These are phyloP conservation scores for Aspiorhynchus laticeps DNA, from an alignment of 2,113 vertebrate species.

Conservation along the genomic window DNA sequence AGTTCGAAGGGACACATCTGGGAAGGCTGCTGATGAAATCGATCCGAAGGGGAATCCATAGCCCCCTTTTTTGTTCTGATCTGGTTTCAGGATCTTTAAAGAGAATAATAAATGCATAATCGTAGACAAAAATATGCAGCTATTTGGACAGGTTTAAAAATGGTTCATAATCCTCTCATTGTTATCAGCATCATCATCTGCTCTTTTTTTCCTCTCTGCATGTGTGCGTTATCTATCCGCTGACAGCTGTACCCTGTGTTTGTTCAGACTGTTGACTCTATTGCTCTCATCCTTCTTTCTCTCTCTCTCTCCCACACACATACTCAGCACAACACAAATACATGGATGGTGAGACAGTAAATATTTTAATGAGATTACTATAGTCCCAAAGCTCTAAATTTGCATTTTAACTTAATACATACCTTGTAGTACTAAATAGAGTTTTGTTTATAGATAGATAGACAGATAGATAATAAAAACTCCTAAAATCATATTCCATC, in stretches of 20 bases:
- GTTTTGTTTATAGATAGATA: conserved; percentile 22
- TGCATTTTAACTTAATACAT: conserved; percentile 13
- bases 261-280: conserved; percentile 80
- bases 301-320: conserved; percentile 57
- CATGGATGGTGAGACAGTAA: conserved; percentile 51
- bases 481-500: conserved; percentile 30
- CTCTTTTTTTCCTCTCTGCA: conserved; percentile 67
- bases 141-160: conserved; percentile 38
- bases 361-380: conserved; percentile 61
- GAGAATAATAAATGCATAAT: conserved; percentile 16
- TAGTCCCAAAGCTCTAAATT: conserved; percentile 41
- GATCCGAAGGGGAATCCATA: conserved; percentile 76
- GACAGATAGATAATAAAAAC: conserved; percentile 39
- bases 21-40: conserved; percentile 69
- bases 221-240: conserved; percentile 74
- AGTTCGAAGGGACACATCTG: conserved; percentile 66
- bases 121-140: neutral
- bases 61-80: conserved; percentile 50
- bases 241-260: conserved; percentile 81
- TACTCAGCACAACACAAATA: conserved; percentile 61
- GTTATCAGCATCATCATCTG: conserved; percentile 58
- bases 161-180: conserved; percentile 31
- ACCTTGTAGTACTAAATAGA: neutral
- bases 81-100: conserved; percentile 50
- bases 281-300: conserved; percentile 59